Base-by-base conservation (phyloP, 2,888 invertebrate species). In the Colostygia pectinataria region DNA sequence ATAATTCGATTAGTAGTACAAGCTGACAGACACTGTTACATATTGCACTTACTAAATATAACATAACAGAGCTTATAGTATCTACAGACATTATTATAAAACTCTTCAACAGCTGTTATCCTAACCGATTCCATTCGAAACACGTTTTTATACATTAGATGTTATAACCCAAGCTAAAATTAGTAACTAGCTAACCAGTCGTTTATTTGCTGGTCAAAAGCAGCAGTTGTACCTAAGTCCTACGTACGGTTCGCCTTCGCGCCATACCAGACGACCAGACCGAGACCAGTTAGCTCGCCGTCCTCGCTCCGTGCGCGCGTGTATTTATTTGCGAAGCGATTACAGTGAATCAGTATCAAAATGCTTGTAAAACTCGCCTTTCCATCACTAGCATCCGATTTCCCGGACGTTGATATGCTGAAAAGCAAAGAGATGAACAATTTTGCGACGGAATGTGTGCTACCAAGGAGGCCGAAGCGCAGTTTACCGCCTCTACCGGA, bases 331-430 rank as follows among this genome's bases (percentile, higher is more conserved):
- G 53, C 51, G 51, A 15, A 50, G 20, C 20, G 33, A 40, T 20
- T 1, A 38, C 25, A 29, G 52, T 24, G 47, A 18, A 39, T 15
- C 10, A 18, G 44, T 9, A 8, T 10, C 20, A 31, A 24, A 28
- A 83, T 85, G 85, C 57, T 87, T 49, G 78, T 83, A 53, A 88
- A 87, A 70, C 69, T 84, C 8, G 63, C 78, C 31, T 80, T 80
- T 50, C 78, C 80, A 20, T 63, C 73, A 18, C 57, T 78, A 20
- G 60, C 66, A 40, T 65, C 73, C 14, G 64, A 71, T 13, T 82
- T 80, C 39, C 78, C 78, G 5, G 84, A 86, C 63, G 80, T 83
- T 0, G 86, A 84, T 48, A 84, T 87, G 84, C 52, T 87, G 47
- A 69, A 80, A 60, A 68, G 71, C 45, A 86, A 83, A 33, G 86